Conservation (phyloP, 1,140 invertebrate genomes). For the Drosophila rufa region DNA sequence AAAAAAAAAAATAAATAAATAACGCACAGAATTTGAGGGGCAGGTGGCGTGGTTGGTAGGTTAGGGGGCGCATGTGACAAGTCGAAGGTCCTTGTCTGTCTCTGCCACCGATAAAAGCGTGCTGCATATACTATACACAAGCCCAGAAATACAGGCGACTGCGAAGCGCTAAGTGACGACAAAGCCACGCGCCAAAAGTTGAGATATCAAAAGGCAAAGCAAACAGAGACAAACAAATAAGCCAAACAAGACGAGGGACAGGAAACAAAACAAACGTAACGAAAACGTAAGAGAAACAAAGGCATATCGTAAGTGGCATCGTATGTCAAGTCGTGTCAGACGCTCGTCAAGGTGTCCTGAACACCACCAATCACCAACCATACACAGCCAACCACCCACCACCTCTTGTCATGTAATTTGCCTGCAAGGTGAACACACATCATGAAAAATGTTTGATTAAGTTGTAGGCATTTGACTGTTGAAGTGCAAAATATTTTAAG, state of each 20-base stretch:
- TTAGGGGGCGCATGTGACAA: constrained; percentile 15
- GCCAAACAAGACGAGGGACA: constrained; percentile 7
- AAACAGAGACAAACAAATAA: constrained; percentile 58
- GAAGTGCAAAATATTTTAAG: constrained; percentile 57
- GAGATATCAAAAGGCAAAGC: constrained; percentile 79
- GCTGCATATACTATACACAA: constrained; percentile 16
- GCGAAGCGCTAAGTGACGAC: constrained; percentile 72
- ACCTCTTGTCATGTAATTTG: constrained; percentile 70
- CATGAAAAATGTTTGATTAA: constrained; percentile 67
- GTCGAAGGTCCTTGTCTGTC: constrained; percentile 40
- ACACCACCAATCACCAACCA: not conserved
- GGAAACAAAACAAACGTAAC: constrained; percentile 48
- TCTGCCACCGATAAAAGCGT: constrained; percentile 51
- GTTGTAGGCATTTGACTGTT: constrained; percentile 63
- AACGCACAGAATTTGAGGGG: constrained; percentile 45
- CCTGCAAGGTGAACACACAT: constrained; percentile 60
- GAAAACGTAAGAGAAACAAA: constrained; percentile 65
- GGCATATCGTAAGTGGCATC: constrained; percentile 83
- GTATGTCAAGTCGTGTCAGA: constrained; percentile 80
- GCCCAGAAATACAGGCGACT: constrained; percentile 47
- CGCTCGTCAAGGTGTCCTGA: constrained; percentile 54
- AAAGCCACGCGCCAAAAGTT: constrained; percentile 74
- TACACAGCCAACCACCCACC: not conserved
- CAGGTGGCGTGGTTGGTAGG: not conserved
- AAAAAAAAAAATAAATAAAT: constrained; percentile 82